Evolutionary conservation across 2,888 invertebrate genomes (phyloP).

Genomic region (Pyrochroa serraticornis): DNA sequence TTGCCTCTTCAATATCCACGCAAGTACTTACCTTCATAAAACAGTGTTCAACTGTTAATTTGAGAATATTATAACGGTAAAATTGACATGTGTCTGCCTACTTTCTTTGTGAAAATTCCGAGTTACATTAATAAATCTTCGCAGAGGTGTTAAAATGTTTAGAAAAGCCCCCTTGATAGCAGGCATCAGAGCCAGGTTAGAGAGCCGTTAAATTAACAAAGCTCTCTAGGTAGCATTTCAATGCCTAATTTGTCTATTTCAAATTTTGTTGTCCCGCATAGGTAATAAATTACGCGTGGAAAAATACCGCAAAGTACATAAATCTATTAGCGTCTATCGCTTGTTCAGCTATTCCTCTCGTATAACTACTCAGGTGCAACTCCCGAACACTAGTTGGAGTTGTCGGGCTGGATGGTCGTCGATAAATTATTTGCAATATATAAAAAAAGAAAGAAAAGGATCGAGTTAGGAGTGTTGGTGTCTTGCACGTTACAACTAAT

Average conservation of each 20-base stretch:
- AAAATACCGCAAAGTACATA: slow-evolving; percentile 11
- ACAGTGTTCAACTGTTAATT: too few species aligned
- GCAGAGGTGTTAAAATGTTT: too few species aligned
- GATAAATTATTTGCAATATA: slow-evolving; percentile 23
- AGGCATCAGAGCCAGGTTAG: too few species aligned
- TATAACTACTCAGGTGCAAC: slow-evolving; percentile 4
- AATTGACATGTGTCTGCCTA: too few species aligned
- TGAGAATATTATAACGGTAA: too few species aligned
- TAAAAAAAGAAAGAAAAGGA: slow-evolving; percentile 4
- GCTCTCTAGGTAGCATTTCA: slow-evolving; percentile 18
- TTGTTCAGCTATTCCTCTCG: slow-evolving; percentile 6
- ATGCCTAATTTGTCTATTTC: slow-evolving; percentile 20
- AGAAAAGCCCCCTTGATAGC: too few species aligned
- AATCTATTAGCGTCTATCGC: slow-evolving; percentile 7
- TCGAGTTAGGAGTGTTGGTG: slow-evolving; percentile 21
- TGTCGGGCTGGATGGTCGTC: background rate
- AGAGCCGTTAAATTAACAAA: too few species aligned
- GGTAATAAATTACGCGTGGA: slow-evolving; percentile 11
- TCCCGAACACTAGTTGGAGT: slow-evolving; percentile 10
- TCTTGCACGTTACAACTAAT: slow-evolving; percentile 37
- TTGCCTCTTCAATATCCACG: slow-evolving; percentile 20
- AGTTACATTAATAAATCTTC: too few species aligned
- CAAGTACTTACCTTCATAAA: too few species aligned
- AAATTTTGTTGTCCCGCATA: background rate
- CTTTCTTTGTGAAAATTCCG: too few species aligned